Evolutionary conservation across 2,113 vertebrate species (phyloP).

Genomic region (Actinemys pallida): DNA sequence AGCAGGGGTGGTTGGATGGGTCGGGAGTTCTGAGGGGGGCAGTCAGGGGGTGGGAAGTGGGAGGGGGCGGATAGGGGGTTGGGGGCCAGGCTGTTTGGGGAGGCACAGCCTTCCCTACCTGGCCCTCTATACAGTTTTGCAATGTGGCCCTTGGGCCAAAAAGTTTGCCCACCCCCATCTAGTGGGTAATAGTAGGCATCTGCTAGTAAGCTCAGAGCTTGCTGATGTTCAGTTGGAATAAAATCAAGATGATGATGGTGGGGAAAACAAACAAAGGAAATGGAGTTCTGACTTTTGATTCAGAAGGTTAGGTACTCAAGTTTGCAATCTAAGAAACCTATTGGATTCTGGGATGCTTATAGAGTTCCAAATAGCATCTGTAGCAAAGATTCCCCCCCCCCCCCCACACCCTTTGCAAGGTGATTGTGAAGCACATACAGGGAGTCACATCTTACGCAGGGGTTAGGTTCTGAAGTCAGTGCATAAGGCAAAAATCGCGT

Average conservation of each 20-base stretch:
- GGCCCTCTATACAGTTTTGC: too few species aligned
- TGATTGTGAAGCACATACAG: neutral
- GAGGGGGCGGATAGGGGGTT: too few species aligned
- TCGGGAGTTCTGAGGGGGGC: too few species aligned
- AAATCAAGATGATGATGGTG: neutral
- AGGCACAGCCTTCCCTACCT: too few species aligned
- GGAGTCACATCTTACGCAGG: too few species aligned
- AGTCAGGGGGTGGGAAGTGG: too few species aligned
- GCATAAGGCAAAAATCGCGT: too few species aligned
- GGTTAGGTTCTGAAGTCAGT: too few species aligned
- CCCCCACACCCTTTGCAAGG: neutral
- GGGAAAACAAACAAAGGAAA: neutral
- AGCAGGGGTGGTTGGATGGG: too few species aligned
- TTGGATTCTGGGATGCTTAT: neutral
- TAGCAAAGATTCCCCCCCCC: neutral
- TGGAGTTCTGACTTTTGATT: conserved; percentile 9
- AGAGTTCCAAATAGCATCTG: neutral
- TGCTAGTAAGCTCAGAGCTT: neutral
- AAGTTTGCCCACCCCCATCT: too few species aligned
- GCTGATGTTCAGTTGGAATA: neutral
- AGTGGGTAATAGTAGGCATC: neutral
- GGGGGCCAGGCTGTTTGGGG: too few species aligned
- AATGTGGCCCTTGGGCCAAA: too few species aligned
- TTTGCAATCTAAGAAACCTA: neutral
- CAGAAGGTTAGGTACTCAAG: conserved; percentile 3